Conservation (phyloP, 2,113 vertebrate species). For the Heterochromis multidens region DNA sequence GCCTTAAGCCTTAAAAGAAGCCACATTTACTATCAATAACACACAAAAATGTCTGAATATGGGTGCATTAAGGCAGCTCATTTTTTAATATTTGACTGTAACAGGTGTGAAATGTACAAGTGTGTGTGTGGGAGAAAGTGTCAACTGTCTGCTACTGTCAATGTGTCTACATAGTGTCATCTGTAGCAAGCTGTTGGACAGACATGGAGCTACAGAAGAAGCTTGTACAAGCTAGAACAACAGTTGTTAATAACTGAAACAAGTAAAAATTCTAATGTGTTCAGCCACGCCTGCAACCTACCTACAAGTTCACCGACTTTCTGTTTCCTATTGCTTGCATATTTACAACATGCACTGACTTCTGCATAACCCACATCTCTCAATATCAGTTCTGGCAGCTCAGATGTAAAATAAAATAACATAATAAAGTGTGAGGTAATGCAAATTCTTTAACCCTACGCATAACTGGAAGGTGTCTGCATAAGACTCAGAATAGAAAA, state of each 20-base stretch:
- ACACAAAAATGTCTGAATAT: background rate
- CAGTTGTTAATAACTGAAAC: background rate
- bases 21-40: background rate
- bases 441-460: background rate
- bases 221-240: background rate
- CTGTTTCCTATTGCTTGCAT: background rate
- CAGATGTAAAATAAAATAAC: background rate
- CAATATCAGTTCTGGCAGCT: background rate
- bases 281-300: too few relatives aligned
- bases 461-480: background rate
- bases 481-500: background rate
- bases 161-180: background rate
- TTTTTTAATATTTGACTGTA: background rate
- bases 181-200: background rate
- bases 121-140: background rate
- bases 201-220: background rate
- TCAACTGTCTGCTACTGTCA: background rate
- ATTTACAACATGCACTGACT: background rate
- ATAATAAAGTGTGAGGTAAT: background rate
- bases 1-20: background rate
- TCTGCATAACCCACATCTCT: background rate
- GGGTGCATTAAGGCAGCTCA: background rate
- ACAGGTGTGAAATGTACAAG: background rate
- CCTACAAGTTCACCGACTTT: too few relatives aligned
- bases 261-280: background rate